Conservation (phyloP, 2,888 invertebrate genomes). For the Lottia gigantea region DNA sequence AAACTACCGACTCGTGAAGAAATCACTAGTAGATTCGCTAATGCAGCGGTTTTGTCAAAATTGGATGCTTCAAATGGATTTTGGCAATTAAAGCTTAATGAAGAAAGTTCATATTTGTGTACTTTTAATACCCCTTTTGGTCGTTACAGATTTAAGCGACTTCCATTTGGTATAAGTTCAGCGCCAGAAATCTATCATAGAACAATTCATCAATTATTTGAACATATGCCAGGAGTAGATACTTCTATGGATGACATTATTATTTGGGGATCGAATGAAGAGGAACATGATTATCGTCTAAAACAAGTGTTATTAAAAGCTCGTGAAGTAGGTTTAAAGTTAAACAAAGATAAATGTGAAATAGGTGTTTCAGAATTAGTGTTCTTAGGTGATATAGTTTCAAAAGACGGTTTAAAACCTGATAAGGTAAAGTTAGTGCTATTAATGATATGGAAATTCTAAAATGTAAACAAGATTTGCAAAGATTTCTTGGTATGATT, state of each 20-base stretch:
- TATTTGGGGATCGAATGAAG: neutral
- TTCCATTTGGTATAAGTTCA: constrained; percentile 22
- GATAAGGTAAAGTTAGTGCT: constrained; percentile 10
- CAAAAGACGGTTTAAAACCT: constrained; percentile 13
- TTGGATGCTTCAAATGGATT: constrained; percentile 37
- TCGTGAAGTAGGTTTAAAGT: constrained; percentile 12
- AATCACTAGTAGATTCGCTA: constrained; percentile 31
- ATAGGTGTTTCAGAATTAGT: constrained; percentile 18
- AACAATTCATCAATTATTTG: constrained; percentile 17
- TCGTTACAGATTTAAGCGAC: neutral
- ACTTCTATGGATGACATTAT: neutral
- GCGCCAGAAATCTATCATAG: constrained; percentile 19
- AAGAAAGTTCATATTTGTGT: neutral
- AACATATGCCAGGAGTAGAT: constrained; percentile 13
- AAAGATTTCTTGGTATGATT: constrained; percentile 5
- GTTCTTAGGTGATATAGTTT: constrained; percentile 21
- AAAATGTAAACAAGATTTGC: neutral
- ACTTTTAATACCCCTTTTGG: constrained; percentile 34
- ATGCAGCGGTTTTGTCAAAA: constrained; percentile 29
- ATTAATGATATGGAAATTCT: neutral
- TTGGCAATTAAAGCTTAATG: constrained; percentile 31
- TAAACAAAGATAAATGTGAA: constrained; percentile 20
- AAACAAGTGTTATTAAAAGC: constrained; percentile 1
- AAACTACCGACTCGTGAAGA: constrained; percentile 37
- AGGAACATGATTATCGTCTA: constrained; percentile 10